Percentiles rank a stretch among this genome's conserved stretches.
Conservation (phyloP, 2,888 invertebrate genomes). For the Rhamnusium bicolor region DNA sequence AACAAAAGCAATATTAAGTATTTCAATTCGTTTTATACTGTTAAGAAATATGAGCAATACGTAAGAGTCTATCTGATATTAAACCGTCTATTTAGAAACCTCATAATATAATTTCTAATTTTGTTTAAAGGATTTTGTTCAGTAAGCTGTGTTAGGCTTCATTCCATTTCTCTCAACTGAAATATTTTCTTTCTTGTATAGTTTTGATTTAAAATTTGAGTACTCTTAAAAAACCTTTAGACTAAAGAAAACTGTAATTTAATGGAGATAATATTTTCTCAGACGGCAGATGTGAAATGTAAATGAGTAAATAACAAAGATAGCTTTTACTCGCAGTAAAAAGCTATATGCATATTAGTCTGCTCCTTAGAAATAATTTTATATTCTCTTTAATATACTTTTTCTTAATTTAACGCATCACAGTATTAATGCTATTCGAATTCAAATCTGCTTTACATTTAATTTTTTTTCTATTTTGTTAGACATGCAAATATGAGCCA, state of each 20-base stretch:
- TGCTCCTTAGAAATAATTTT: neutral
- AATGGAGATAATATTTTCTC: neutral
- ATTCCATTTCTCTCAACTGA: neutral
- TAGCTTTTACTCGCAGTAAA: neutral
- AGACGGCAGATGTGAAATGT: neutral
- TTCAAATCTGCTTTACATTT: neutral
- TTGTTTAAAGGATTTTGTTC: neutral
- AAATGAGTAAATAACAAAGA: neutral
- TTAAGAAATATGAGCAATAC: neutral
- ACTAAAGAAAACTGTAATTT: neutral
- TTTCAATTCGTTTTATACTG: neutral
- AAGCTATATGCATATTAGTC: neutral
- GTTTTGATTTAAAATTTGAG: neutral
- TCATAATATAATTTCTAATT: neutral
- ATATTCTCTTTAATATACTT: neutral
- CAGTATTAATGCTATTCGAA: neutral
- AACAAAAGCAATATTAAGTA: neutral
- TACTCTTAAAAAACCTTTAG: neutral
- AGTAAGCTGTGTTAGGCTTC: neutral
- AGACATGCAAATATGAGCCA: neutral
- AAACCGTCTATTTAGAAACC: neutral
- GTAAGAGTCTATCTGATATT: neutral
- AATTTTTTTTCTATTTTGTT: neutral
- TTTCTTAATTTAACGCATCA: neutral
- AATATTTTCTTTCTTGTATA: neutral